Percentiles rank a stretch among this genome's conserved stretches.
Conservation (phyloP, 1,140 invertebrate genomes). For the Drosophila albomicans region DNA sequence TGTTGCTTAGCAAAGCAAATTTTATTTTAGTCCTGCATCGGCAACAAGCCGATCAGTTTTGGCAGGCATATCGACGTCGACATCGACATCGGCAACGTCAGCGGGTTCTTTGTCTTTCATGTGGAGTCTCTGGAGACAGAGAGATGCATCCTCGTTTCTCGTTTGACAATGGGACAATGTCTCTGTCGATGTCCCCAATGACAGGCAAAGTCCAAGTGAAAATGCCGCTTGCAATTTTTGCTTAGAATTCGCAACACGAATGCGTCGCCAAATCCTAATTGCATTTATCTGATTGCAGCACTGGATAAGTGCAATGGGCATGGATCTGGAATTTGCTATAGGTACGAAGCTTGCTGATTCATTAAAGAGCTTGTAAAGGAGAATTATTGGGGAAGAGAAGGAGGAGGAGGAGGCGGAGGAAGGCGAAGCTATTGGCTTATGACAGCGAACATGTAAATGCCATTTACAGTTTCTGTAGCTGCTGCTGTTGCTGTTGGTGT, state of each 20-base stretch:
- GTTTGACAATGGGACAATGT: constrained; percentile 37
- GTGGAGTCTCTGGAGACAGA: constrained; percentile 29
- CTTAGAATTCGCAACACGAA: constrained; percentile 67
- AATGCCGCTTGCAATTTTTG: constrained; percentile 31
- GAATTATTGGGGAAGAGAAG: neutral
- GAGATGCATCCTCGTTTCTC: constrained; percentile 5
- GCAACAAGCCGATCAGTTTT: constrained; percentile 11
- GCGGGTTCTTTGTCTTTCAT: constrained; percentile 51
- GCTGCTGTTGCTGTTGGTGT: constrained; percentile 11
- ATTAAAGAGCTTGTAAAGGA: constrained; percentile 57
- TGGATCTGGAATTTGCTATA: neutral
- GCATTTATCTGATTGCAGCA: constrained; percentile 77
- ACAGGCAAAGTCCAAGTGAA: constrained; percentile 17
- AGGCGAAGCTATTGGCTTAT: constrained; percentile 53
- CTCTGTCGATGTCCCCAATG: constrained; percentile 28
- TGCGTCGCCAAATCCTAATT: constrained; percentile 76
- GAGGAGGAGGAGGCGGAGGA: neutral
- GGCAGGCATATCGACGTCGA: neutral
- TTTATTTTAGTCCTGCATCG: constrained; percentile 9
- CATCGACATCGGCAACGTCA: constrained; percentile 18
- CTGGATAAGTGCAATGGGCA: constrained; percentile 21
- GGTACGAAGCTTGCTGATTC: constrained; percentile 61
- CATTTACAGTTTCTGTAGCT: constrained; percentile 73
- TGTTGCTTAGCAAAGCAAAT: constrained; percentile 44
- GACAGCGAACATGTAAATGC: constrained; percentile 81